Evolutionary conservation across 2,888 invertebrate species (phyloP).

Genomic region (Panorpa germanica): DNA sequence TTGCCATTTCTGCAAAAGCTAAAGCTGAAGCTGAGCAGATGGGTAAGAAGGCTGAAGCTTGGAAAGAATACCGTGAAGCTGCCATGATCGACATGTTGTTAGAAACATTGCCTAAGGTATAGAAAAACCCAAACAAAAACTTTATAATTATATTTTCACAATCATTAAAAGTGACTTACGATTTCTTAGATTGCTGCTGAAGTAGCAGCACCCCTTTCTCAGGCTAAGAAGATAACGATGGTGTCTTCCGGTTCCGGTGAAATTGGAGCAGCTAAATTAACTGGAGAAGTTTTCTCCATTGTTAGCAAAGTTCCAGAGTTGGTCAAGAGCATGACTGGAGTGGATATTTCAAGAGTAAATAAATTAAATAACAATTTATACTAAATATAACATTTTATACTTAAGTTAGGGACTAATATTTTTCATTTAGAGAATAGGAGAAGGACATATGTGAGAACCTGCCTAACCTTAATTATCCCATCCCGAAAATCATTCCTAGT

Average conservation of each 20-base stretch:
- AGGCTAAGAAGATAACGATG: conserved; percentile 93
- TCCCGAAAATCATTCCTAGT: no score
- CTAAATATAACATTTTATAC: no score
- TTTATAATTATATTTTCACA: conserved; percentile 4
- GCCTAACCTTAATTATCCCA: no score
- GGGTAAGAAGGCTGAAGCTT: conserved; percentile 93
- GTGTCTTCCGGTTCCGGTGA: conserved; percentile 83
- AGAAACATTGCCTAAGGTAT: conserved; percentile 84
- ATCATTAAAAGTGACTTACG: conserved; percentile 7
- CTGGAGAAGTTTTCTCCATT: conserved; percentile 84
- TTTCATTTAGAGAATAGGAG: no score
- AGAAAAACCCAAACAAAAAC: conserved; percentile 3
- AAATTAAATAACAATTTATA: no score
- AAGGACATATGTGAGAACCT: no score
- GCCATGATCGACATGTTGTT: conserved; percentile 95
- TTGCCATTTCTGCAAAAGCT: conserved; percentile 84
- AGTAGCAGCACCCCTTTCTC: conserved; percentile 86
- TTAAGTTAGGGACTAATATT: no score
- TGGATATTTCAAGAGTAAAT: conserved; percentile 80
- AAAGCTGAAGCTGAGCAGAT: conserved; percentile 94
- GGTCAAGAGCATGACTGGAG: conserved; percentile 83
- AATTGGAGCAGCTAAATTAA: conserved; percentile 85
- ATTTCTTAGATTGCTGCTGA: conserved; percentile 77
- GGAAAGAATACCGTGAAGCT: conserved; percentile 88
- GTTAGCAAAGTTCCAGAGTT: conserved; percentile 82